Conservation (phyloP, 2,113 vertebrate species). For the Ptyas mucosa region DNA sequence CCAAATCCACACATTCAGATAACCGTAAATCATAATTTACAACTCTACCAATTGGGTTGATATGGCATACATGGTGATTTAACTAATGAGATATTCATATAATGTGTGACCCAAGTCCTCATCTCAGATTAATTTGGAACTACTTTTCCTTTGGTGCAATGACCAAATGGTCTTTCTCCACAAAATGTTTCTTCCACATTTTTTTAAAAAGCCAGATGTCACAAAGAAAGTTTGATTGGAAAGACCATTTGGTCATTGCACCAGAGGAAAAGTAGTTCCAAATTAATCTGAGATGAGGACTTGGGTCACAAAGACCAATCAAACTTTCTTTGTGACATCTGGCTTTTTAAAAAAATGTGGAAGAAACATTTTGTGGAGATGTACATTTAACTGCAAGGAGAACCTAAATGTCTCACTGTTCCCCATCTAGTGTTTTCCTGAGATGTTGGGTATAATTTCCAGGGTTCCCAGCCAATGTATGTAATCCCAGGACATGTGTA, state of each 20-base stretch:
- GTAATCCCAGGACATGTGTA: neutral
- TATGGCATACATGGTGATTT: neutral
- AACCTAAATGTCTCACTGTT: neutral
- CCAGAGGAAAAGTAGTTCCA: neutral
- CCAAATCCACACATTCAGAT: neutral
- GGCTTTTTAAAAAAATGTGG: neutral
- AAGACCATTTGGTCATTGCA: neutral
- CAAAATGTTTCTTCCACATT: neutral
- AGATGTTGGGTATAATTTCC: neutral
- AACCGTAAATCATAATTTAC: neutral
- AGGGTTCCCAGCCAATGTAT: neutral
- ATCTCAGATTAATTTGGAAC: neutral
- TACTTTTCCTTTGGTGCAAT: neutral
- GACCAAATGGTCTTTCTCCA: neutral
- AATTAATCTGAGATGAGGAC: neutral
- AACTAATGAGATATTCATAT: neutral
- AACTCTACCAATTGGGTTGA: neutral
- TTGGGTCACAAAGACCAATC: neutral
- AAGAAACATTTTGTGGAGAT: neutral
- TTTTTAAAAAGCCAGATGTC: neutral
- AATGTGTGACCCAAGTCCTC: neutral
- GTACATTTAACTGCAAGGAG: neutral
- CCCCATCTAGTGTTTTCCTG: neutral
- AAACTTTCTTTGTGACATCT: neutral
- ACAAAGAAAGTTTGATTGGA: neutral